Evolutionary conservation across 2,797 vertebrate genomes (phyloP), one percentile per base, ranked within the genome.

Genomic region (Ceyx erithaca): DNA sequence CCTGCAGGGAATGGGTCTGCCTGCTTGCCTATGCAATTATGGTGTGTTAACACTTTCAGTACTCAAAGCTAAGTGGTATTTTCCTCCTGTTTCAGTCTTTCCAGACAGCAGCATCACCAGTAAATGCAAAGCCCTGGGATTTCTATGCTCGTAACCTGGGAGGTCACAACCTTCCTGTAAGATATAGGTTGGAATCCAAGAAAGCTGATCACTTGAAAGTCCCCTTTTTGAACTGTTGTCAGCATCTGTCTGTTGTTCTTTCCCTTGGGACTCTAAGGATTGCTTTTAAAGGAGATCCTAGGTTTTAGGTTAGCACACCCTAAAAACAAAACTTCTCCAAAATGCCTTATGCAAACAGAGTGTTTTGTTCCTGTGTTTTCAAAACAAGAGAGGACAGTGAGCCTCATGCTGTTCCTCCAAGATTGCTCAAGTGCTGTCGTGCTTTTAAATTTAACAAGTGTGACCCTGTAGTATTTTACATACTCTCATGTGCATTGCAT

Each of bases 141-240:
- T 88, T 92, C 40, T 80, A 35, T 40, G 40, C 61, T 80, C 7
- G 3, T 92, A 76, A 92, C 61, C 66, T 45, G 10, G 6, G 40
- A 93, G 69, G 72, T 95, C 85, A 92, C 46, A 93, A 78, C 18
- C 35, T 92, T 93, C 57, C 51, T 83, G 59, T 80, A 69, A 69
- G 41, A 62, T 72, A 62, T 4, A 57, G 3, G 1, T 9, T 84
- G 58, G 37, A 51, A 70, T 77, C n/a, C 0, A 0, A 87, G 88
- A 93, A 85, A 85, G 26, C 18, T 54, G 48, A 86, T 88, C 28
- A 7, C 49, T 57, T 81, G 22, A 21, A 89, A 66, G 35, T 71
- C 33, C 14, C 66, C 45, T 52, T 20, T 45, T 96, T 90, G 72
- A 94, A 92, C 30, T 69, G 63, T 28, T 78, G 57, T 79, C 80